Percentiles rank a stretch among this genome's conserved stretches.
These are phyloP conservation scores for Diaphora mendica DNA, from an alignment of 2,888 invertebrate species.

Conservation along the genomic window DNA sequence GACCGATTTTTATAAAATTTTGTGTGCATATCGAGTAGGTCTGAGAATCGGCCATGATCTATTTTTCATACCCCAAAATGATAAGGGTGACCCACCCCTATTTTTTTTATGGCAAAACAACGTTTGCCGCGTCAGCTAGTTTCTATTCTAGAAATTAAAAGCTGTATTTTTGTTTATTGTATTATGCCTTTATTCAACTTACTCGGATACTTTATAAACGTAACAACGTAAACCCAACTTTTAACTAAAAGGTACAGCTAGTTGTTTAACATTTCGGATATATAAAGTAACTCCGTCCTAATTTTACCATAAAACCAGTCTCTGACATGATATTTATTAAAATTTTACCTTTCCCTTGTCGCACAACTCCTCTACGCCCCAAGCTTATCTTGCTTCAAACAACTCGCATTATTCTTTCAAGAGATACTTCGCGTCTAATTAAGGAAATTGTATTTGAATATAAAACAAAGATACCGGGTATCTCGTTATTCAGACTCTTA, in stretches of 20 bases:
- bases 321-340: constrained; percentile 56
- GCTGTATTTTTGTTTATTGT: not conserved
- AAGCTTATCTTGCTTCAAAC: constrained; percentile 57
- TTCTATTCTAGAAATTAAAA: no score
- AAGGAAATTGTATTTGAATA: constrained; percentile 76
- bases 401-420: constrained; percentile 70
- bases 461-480: constrained; percentile 64
- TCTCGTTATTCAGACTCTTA: constrained; percentile 62
- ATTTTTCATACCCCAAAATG: no score
- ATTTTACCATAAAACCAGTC: constrained; percentile 46
- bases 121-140: no score
- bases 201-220: constrained; percentile 7
- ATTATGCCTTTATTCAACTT: not conserved
- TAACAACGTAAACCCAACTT: not conserved
- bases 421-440: constrained; percentile 73
- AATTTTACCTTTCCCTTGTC: constrained; percentile 47
- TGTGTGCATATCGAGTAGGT: no score
- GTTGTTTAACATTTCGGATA: constrained; percentile 15
- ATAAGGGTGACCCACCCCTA: no score
- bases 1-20: no score
- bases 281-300: constrained; percentile 23
- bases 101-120: no score
- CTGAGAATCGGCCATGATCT: no score
- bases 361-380: constrained; percentile 43
- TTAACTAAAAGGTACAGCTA: constrained; percentile 1